phyloP scores from a whole-genome alignment of 2,888 invertebrate genomes.

The Galerucella nymphaeae region DNA sequence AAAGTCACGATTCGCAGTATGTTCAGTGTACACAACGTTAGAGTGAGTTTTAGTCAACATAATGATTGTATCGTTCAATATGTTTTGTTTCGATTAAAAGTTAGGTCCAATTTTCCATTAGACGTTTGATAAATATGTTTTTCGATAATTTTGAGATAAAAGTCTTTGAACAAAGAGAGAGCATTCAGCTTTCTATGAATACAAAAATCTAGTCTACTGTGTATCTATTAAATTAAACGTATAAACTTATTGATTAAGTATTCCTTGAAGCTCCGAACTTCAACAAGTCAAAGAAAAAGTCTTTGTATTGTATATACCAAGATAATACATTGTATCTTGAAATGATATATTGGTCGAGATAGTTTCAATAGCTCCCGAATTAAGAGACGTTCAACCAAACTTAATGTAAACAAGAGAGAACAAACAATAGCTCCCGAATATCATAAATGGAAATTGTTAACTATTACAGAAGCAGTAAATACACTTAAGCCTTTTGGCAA shows the following conservation, averaged over 20 bases:
- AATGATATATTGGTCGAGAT: background rate
- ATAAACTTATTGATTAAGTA: too few species aligned
- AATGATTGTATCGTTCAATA: too few species aligned
- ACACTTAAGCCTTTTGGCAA: background rate
- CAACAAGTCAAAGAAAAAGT: background rate
- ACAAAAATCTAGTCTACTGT: too few species aligned
- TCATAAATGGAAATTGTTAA: background rate
- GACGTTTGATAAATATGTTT: too few species aligned
- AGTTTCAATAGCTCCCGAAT: background rate
- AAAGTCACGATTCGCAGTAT: background rate
- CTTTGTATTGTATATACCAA: background rate
- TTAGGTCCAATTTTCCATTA: too few species aligned
- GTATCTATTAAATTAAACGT: too few species aligned
- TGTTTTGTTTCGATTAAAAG: too few species aligned
- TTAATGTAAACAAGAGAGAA: background rate
- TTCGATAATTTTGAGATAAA: too few species aligned
- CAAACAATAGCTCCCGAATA: background rate
- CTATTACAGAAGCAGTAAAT: background rate
- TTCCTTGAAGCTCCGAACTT: background rate
- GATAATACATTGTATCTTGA: background rate
- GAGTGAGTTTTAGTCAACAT: too few species aligned
- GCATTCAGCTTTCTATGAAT: too few species aligned
- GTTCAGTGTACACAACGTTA: background rate
- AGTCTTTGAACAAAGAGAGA: too few species aligned
- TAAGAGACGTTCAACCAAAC: background rate